Evolutionary conservation across 1,140 invertebrate genomes (phyloP).

Genomic region (Ooceraea biroi): DNA sequence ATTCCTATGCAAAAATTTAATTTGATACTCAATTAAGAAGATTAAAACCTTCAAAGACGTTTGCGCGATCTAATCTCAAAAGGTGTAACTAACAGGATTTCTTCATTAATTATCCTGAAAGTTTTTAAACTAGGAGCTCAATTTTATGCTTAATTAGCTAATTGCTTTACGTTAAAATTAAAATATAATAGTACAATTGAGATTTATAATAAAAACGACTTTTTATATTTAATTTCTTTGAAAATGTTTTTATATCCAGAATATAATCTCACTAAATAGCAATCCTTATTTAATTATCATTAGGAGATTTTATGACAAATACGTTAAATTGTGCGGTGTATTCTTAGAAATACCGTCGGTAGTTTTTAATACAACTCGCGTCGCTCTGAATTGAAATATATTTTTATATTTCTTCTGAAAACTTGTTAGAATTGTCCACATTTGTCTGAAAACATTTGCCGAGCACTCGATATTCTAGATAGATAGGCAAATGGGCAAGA

Average conservation of each 20-base stretch:
- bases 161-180: neutral
- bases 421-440: neutral
- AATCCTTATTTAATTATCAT: too few species aligned
- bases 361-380: too few species aligned
- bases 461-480: constrained; percentile 36
- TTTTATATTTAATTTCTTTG: too few species aligned
- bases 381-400: too few species aligned
- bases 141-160: constrained; percentile 18
- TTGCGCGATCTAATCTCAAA: neutral
- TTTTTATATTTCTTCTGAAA: neutral
- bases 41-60: neutral
- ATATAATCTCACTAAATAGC: neutral
- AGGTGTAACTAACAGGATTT: constrained; percentile 11
- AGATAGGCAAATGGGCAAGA: neutral
- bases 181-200: neutral
- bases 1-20: constrained; percentile 28
- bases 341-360: too few species aligned
- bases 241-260: neutral
- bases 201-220: too few species aligned
- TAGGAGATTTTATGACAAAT: too few species aligned
- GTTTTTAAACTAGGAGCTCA: constrained; percentile 6
- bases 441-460: constrained; percentile 49
- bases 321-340: too few species aligned
- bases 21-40: constrained; percentile 7
- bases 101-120: constrained; percentile 25